Evolutionary conservation across 1,140 invertebrate species (phyloP).

Genomic region (Armadillidium nasatum): DNA sequence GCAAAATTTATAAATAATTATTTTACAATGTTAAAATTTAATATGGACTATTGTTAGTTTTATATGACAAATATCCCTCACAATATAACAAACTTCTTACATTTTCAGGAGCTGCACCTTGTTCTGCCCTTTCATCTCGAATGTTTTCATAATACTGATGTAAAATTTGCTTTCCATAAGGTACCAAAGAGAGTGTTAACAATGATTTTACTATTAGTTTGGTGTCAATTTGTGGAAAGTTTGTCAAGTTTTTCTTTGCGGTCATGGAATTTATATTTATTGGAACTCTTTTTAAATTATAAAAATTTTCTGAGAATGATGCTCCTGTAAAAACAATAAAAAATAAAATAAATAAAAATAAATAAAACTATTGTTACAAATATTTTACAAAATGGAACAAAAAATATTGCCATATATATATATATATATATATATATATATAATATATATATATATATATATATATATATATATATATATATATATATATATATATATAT

Average conservation of each 20-base stretch:
- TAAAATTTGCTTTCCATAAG: not conserved
- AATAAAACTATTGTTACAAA: too few species aligned
- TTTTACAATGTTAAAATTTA: too few species aligned
- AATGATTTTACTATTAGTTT: not conserved
- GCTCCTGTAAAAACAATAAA: not conserved
- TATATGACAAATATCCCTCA: too few species aligned
- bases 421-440: not conserved
- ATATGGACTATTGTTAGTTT: too few species aligned
- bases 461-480: not conserved
- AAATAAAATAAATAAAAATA: too few species aligned
- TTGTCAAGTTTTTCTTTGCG: not conserved
- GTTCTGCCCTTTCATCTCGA: not conserved
- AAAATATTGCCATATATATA: too few species aligned
- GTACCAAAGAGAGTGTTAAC: not conserved
- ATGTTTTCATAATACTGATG: not conserved
- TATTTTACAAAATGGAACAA: too few species aligned
- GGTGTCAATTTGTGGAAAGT: too few species aligned
- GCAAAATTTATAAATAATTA: too few species aligned
- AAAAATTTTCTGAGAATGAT: not conserved
- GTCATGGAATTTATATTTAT: not conserved
- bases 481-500: slow-evolving; percentile 23
- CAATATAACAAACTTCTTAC: not conserved
- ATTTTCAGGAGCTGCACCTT: not conserved
- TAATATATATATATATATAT: not conserved
- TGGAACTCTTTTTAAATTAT: not conserved